A percentile compares a stretch with the other conserved stretches of the same genome.
phyloP scores from a whole-genome alignment of 2,888 invertebrate species.

The Tortrix viridana region DNA sequence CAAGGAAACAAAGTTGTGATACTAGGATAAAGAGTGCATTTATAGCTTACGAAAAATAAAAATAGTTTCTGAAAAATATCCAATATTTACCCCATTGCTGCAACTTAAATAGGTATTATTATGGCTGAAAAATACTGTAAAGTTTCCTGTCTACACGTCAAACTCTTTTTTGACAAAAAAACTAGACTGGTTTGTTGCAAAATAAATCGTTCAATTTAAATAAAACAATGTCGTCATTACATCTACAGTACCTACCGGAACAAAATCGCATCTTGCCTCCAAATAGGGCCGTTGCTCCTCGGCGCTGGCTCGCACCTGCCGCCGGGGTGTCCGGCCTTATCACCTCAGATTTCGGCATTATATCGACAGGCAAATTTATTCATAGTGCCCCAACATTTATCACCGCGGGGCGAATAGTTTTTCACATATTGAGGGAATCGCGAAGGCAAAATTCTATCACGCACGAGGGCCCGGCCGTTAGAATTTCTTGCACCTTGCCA shows the following conservation, averaged over 20 bases:
- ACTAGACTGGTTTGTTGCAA: too few species aligned
- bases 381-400: slow-evolving; percentile 77
- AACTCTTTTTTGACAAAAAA: too few species aligned
- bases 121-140: too few species aligned
- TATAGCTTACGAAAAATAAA: too few species aligned
- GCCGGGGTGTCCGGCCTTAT: slow-evolving; percentile 68
- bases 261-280: neutral
- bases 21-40: too few species aligned
- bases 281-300: slow-evolving; percentile 30
- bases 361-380: slow-evolving; percentile 74
- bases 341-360: slow-evolving; percentile 67
- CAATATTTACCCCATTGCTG: too few species aligned
- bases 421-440: slow-evolving; percentile 77
- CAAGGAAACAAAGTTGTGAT: too few species aligned
- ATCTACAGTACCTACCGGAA: neutral
- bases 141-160: too few species aligned
- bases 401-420: slow-evolving; percentile 75
- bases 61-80: too few species aligned
- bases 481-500: slow-evolving; percentile 78
- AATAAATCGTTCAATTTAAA: too few species aligned
- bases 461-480: slow-evolving; percentile 68
- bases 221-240: too few species aligned
- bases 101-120: too few species aligned
- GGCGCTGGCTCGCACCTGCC: slow-evolving; percentile 50
- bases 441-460: slow-evolving; percentile 75